Conservation (phyloP, 2,888 invertebrate species). For the Philaethria dido region DNA sequence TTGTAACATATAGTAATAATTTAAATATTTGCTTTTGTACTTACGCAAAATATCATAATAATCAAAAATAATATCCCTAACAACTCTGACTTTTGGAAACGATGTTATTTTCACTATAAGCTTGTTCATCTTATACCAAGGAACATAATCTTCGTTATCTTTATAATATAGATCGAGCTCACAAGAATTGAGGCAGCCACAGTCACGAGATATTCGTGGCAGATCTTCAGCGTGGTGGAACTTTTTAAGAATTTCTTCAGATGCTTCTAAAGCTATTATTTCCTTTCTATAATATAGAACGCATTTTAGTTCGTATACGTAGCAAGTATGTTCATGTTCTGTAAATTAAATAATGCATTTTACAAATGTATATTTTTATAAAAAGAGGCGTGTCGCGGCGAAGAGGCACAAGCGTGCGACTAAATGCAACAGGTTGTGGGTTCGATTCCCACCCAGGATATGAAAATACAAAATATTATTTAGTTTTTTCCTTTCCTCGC, state of each 20-base stretch:
- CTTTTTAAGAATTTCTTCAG: constrained; percentile 53
- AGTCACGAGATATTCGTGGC: constrained; percentile 62
- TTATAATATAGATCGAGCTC: constrained; percentile 66
- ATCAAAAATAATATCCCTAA: constrained; percentile 87
- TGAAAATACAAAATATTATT: too few species aligned
- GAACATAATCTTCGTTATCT: constrained; percentile 58
- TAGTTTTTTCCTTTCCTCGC: too few species aligned
- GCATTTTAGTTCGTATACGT: constrained; percentile 64
- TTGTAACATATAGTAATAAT: not conserved
- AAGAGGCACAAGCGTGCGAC: too few species aligned
- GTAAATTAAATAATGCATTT: constrained; percentile 26
- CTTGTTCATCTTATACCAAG: constrained; percentile 52
- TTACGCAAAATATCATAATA: constrained; percentile 88
- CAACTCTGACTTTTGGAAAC: constrained; percentile 87
- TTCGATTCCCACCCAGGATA: too few species aligned
- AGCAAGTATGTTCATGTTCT: constrained; percentile 70
- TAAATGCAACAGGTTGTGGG: too few species aligned
- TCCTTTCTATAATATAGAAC: constrained; percentile 62
- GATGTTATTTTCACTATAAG: constrained; percentile 82
- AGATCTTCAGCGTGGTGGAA: constrained; percentile 51
- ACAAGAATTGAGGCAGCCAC: constrained; percentile 68
- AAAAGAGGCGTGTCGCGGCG: too few species aligned
- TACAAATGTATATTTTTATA: too few species aligned
- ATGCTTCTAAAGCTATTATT: constrained; percentile 59
- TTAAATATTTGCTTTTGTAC: constrained; percentile 45